Evolutionary conservation across 92 coral and sea anemone species (phyloP), one percentile per base, ranked within the genome.

Genomic region (Actinostola sp.): DNA sequence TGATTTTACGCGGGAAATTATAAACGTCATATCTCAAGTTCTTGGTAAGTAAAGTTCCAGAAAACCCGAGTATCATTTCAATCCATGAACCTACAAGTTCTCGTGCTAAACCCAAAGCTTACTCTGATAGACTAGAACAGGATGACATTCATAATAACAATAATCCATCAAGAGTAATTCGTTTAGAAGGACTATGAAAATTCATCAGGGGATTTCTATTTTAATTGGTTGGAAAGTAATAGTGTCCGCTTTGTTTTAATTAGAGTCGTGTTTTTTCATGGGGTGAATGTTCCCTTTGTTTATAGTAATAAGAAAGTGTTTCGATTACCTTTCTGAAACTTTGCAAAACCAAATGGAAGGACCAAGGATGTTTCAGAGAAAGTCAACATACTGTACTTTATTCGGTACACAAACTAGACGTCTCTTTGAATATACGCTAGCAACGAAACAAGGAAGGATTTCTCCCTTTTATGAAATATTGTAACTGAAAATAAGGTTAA

Each of bases 1-100:
- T 39, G 84, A 73, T 32, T 51, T 77, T 36, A 79, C 78, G 70
- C 77, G 84, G 58, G 64, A 55, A 41, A 72, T 78, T 57, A 54
- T 84, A 48, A 78, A 78, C 52, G 52, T 71, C 24, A 68, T 77
- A 42, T 84, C 89, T 44, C 84, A 71, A 64, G 71, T 78, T 43
- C 66, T 78, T 66, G 89, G 89, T 84, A 84, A 78, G 89, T 71
- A 67, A 36, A 17, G 25, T 9, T 30, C 1, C 63, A 26, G 38
- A 57, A 2, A 57, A 27, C 13, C 9, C 1, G 11, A 36, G 42
- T 36, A 36, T 36, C 42, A 36, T n/a, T n/a, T n/a, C n/a, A n/a
- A n/a, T n/a, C n/a, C n/a, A n/a, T n/a, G n/a, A n/a, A n/a, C n/a
- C n/a, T n/a, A n/a, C n/a, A n/a, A n/a, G n/a, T n/a, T n/a, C n/a